Evolutionary conservation across 1,140 invertebrate species (phyloP).

Genomic region (Calycopis cecrops): DNA sequence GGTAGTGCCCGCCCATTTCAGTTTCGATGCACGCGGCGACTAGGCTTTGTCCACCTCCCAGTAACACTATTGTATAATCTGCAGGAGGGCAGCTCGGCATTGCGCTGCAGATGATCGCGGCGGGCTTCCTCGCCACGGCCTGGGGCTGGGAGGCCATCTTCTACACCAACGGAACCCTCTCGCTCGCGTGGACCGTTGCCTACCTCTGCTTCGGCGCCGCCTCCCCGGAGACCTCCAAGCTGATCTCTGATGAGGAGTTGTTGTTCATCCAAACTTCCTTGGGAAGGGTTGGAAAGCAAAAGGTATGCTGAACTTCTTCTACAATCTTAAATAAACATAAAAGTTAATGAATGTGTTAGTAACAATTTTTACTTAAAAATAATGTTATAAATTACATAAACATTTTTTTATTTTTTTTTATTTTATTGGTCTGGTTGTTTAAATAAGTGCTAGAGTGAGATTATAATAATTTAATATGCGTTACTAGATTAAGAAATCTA

Average conservation of each 20-base stretch:
- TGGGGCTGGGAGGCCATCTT: conserved; percentile 89
- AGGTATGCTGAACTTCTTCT: conserved; percentile 29
- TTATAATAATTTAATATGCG: no score
- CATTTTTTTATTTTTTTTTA: neutral
- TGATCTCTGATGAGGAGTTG: conserved; percentile 77
- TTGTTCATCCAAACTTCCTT: conserved; percentile 79
- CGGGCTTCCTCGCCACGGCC: conserved; percentile 78
- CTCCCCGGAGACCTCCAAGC: conserved; percentile 77
- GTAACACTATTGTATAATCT: no score
- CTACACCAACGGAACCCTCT: conserved; percentile 81
- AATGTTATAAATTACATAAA: neutral
- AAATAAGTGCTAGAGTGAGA: no score
- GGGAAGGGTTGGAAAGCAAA: conserved; percentile 44
- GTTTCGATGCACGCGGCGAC: no score
- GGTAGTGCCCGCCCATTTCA: no score
- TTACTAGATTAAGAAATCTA: no score
- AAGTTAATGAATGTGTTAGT: neutral
- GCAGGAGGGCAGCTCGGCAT: conserved; percentile 81
- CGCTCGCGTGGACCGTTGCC: conserved; percentile 77
- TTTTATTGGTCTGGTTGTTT: no score
- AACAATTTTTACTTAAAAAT: no score
- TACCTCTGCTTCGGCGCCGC: conserved; percentile 80
- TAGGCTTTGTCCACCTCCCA: no score
- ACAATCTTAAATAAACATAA: neutral
- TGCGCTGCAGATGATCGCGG: conserved; percentile 80